A percentile compares a stretch with the other conserved stretches of the same genome.
phyloP scores from a whole-genome alignment of 2,888 invertebrate species.

The Drepanosiphum platanoidis region DNA sequence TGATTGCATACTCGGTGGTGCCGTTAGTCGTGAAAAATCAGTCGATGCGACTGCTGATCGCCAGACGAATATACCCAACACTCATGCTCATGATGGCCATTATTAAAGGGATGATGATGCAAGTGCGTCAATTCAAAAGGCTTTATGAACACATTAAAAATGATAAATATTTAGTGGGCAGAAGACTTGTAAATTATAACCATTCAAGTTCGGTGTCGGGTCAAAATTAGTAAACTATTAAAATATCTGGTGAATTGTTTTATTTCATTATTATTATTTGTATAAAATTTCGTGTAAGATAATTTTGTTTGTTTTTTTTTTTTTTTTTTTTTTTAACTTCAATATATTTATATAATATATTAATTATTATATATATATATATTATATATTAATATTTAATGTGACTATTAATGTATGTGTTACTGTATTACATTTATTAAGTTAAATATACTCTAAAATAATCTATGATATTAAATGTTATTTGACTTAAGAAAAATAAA shows the following conservation, averaged over 20 bases:
- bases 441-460: slow-evolving; percentile 42
- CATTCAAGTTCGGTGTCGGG: slow-evolving; percentile 55
- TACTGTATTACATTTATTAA: slow-evolving; percentile 23
- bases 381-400: slow-evolving; percentile 48
- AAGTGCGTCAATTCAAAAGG: slow-evolving; percentile 92
- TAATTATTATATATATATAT: slow-evolving; percentile 47
- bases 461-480: slow-evolving; percentile 49
- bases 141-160: slow-evolving; percentile 98
- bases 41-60: slow-evolving; percentile 78
- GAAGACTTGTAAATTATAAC: slow-evolving; percentile 96
- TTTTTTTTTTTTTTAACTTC: slow-evolving; percentile 42
- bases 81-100: slow-evolving; percentile 80
- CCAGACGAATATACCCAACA: slow-evolving; percentile 89
- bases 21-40: slow-evolving; percentile 76
- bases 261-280: slow-evolving; percentile 51
- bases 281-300: slow-evolving; percentile 51
- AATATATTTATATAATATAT: slow-evolving; percentile 49
- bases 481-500: slow-evolving; percentile 36
- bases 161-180: slow-evolving; percentile 97
- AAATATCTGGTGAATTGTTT: slow-evolving; percentile 52
- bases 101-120: slow-evolving; percentile 70
- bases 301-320: slow-evolving; percentile 38
- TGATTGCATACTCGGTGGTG: slow-evolving; percentile 78
- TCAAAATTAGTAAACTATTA: slow-evolving; percentile 44
- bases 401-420: slow-evolving; percentile 12